Base-by-base conservation (phyloP, 2,113 vertebrate species). In the Orthonyx spaldingii region DNA sequence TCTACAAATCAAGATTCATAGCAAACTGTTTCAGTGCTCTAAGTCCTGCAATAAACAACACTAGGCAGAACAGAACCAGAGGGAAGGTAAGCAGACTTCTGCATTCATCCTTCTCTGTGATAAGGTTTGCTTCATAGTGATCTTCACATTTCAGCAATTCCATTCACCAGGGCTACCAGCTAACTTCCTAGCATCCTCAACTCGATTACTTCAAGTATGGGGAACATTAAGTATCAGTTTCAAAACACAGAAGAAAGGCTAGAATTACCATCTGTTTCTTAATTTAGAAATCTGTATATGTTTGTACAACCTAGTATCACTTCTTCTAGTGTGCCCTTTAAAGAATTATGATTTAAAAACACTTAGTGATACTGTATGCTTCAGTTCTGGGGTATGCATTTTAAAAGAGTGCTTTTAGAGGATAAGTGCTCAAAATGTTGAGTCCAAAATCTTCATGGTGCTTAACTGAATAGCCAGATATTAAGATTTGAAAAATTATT, bases 1-100 rank as follows among this genome's bases (percentile, higher is more conserved):
- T 92, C 89, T 86, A 59, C 70, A 96, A 96, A 92, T 85, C 82
- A 96, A 94, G 96, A 96, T 94, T 93, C 89, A 95, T 90, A 70
- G 92, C 77, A 77, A 90, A 87, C 37, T 77, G 27, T 92, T 94
- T 70, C 65, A 83, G 66, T 59, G 42, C 84, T 85, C 79, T 89
- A 89, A 90, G 70, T 93, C 50, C 20, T 83, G 42, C 74, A 71
- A 87, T 94, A 94, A 96, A 89, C 39, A 89, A 83, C 55, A 69
- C 7, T 26, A 80, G 84, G 80, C 84, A 97, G 91, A 96, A 88
- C n/a, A 94, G 76, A 93, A 93, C 81, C 61, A 71, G 66, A 77
- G 89, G 92, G 85, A 82, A 95, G 61, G 78, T 90, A 87, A 83
- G 66, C 80, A 92, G 77, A 33, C 61, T 33, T 80, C 53, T 70